Evolutionary conservation across 2,113 vertebrate genomes (phyloP), one percentile per base, ranked within the genome.

Genomic region (Gymnobelideus leadbeateri): DNA sequence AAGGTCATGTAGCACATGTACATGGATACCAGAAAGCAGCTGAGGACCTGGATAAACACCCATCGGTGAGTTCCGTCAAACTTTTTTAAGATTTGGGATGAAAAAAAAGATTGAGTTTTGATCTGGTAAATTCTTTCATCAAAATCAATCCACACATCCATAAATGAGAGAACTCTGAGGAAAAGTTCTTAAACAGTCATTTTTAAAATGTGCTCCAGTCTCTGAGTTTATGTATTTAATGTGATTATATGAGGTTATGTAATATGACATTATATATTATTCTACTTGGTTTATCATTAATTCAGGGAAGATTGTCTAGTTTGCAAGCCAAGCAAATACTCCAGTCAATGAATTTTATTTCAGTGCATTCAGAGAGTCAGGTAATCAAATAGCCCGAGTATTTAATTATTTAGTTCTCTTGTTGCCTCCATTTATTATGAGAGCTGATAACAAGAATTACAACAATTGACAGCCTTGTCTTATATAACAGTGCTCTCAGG

Each of bases 261-360:
- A 98, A 96, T 3, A 24, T 28, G 47, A 90, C 4, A 89, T 54
- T 43, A 92, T 89, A 84, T 96, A 77, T 31, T 95, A 95, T 52
- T 90, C 94, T 92, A 89, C 9, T 49, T 26, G 94, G 92, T 50
- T 97, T 93, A 91, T n/a, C 91, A 94, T 93, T 26, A 89, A 92
- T 90, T 95, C 84, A 61, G 49, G 92, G 26, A 89, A 68, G n/a
- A 49, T 93, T 52, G 68, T 51, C 46, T 92, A 55, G 95, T 61
- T 93, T 94, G 93, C 89, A 54, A 96, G 93, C 91, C 37, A 96
- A 95, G 97, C 94, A 93, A 96, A 95, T 61, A 53, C 84, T 28
- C 92, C 28, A 95, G 50, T 10, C 91, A 95, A 97, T 93, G 51
- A 19, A 84, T 2, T 89, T 52, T 84, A 94, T 97, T 95, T 93